Evolutionary conservation across 2,888 invertebrate genomes (phyloP), one percentile per base, ranked within the genome.

Genomic region (Ligdia adustata): DNA sequence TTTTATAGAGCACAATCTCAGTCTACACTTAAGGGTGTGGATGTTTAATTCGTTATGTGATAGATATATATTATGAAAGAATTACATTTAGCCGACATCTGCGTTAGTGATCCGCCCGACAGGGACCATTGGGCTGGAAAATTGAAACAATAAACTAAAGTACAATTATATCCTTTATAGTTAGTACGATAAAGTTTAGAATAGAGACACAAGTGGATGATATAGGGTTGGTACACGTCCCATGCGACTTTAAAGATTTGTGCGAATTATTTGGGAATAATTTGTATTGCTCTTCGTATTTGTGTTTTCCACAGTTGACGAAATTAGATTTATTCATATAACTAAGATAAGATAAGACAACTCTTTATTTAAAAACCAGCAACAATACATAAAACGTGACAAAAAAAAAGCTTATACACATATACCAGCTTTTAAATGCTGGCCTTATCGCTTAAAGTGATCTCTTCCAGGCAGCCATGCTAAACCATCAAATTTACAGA

Each of bases 91-190:
- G 62, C 66, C 44, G 64, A 71, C 83, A 82, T 82, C 76, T 82
- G 83, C 70, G 69, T 28, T 11, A 39, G 31, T 29, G 32, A 18
- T 43, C 48, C 35, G 28, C 51, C 50, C 71, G 86, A 79, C 78
- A 72, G 71, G 71, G 78, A 52, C 69, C 85, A 67, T 63, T 82
- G 85, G 68, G 60, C 82, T 66, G 87, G 87, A 88, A 89, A 89
- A 89, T 89, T 88, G 82, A 80, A 84, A 83, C 75, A 71, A n/a
- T n/a, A n/a, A n/a, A n/a, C n/a, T n/a, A 76, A 75, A 79, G 55
- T 26, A 15, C 15, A n/a, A 46, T 1, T n/a, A 6, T 22, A 39
- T 40, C 51, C 44, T 45, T 53, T n/a, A n/a, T n/a, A 53, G 9
- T 5, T 0, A 1, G 0, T 4, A 4, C 0, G 1, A n/a, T 38